A percentile compares a stretch with the other conserved stretches of the same genome.
Evolutionary conservation across 2,797 vertebrate species (phyloP).

Genomic region (Sitta carolinensis): DNA sequence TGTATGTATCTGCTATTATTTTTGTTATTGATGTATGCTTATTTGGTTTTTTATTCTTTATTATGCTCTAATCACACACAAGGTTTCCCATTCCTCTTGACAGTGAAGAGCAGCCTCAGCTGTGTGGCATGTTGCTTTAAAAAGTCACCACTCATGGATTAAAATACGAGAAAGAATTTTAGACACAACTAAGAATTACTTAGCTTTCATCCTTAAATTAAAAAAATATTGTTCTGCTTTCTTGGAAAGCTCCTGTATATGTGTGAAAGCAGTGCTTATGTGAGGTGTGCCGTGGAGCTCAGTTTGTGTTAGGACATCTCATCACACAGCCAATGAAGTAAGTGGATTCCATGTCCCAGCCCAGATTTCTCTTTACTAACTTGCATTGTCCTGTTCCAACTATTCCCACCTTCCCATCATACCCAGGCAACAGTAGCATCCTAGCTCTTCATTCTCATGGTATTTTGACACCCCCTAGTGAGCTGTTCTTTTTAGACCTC

Average conservation of each 20-base stretch:
- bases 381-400: not conserved
- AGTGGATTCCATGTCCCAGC: not conserved
- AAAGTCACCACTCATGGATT: not conserved
- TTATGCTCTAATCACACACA: not conserved
- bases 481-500: not conserved
- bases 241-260: not conserved
- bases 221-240: not conserved
- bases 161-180: not conserved
- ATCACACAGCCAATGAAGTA: not conserved
- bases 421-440: not conserved
- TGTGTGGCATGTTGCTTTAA: not conserved
- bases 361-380: not conserved
- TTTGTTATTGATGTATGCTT: not conserved
- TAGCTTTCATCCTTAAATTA: not conserved
- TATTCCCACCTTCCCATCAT: not conserved
- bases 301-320: not conserved
- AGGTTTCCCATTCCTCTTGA: not conserved
- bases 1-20: not conserved
- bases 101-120: not conserved
- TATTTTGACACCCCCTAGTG: not conserved
- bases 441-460: not conserved
- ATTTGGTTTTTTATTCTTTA: not conserved
- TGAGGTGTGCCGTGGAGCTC: not conserved
- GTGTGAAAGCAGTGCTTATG: fast-evolving
- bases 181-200: not conserved